Evolutionary conservation across 2,888 invertebrate genomes (phyloP), one percentile per base, ranked within the genome.

Genomic region (Nemoura dubitans): DNA sequence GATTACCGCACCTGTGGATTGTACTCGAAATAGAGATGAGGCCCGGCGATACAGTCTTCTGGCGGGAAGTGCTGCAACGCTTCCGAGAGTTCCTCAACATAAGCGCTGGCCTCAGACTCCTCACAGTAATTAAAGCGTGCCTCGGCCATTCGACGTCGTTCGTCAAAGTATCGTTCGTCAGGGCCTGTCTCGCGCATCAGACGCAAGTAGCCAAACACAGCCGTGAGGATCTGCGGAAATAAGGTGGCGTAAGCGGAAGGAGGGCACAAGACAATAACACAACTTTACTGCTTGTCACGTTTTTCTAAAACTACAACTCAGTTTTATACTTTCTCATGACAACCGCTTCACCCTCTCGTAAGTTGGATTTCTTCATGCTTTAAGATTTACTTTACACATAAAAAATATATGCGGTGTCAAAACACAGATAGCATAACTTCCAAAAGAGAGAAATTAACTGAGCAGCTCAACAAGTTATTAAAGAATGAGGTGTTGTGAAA

Each of bases 31-130:
- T 90, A 89, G 1, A 92, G 89, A 76, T 89, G 87, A 76, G 90
- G 89, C 21, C 92, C 93, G 26, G 91, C 90, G 27, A 92, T 87
- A 36, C 87, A 87, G 85, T 87, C 87, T 83, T 86, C 86, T 0
- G 97, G 94, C 0, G 96, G 95, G 91, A 95, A 98, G 90, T 94
- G 93, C 89, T 97, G 97, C 96, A 97, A 96, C 89, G 94, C 94
- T 90, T 96, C 95, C 0, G 95, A 94, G 14, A 98, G 89, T 43
- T 93, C 93, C 91, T 97, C 96, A 0, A 97, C 98, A 90, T 96
- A 95, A 85, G 97, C 96, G 0, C 94, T 92, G 0, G 97, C 95
- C 78, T 94, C 93, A 0, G 93, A 93, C 90, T 97, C 97, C 83
- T 95, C 94, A 80, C 94, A 93, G 90, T 95, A 97, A 77, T 94